Percentiles rank a stretch among this genome's conserved stretches.
Evolutionary conservation across 2,797 vertebrate genomes (phyloP).

Genomic region (Takifugu rubripes): DNA sequence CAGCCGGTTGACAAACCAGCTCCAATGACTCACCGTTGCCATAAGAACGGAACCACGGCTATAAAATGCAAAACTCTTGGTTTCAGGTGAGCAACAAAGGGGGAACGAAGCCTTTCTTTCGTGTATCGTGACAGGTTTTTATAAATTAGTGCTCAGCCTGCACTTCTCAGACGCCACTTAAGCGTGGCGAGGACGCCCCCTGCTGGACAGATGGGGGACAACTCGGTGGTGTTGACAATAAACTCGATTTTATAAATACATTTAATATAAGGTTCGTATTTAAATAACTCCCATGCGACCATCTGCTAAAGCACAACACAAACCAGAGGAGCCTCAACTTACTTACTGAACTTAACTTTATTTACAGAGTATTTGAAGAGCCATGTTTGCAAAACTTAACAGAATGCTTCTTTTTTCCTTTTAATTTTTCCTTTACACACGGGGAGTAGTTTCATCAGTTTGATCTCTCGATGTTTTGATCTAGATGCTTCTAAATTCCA

Average conservation of each 20-base stretch:
- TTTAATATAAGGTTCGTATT: background rate
- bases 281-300: background rate
- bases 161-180: no score
- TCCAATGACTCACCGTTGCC: conserved; percentile 52
- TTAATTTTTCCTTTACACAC: conserved; percentile 31
- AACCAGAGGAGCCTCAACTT: conserved; percentile 49
- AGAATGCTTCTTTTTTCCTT: conserved; percentile 33
- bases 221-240: no score
- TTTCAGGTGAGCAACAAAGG: conserved; percentile 5
- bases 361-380: conserved; percentile 72
- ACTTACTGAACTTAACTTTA: conserved; percentile 72
- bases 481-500: conserved; percentile 46
- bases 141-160: no score
- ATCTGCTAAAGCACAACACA: conserved; percentile 23
- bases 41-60: conserved; percentile 38
- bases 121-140: no score
- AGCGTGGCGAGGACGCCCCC: conserved; percentile 1
- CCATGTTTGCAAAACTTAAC: conserved; percentile 59
- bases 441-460: conserved; percentile 46
- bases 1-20: conserved; percentile 32
- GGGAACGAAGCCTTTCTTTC: background rate
- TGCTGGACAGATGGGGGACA: background rate
- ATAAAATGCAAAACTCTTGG: conserved; percentile 39
- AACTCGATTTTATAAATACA: background rate
- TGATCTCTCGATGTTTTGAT: conserved; percentile 41